Base-by-base conservation (phyloP, 1,140 invertebrate genomes). In the Orchesella cincta region DNA sequence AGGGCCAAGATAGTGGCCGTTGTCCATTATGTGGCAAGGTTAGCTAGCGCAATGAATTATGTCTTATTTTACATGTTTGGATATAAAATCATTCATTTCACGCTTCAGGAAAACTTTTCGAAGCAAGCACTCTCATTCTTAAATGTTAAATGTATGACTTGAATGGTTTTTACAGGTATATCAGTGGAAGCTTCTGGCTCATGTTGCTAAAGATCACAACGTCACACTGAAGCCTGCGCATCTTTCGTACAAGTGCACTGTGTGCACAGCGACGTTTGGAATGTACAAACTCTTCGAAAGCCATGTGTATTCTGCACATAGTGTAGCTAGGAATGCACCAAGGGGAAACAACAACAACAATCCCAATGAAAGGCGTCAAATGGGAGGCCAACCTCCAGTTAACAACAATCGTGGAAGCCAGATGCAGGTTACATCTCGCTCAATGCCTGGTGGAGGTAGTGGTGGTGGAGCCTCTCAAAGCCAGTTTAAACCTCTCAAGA, bases 261-360 rank as follows among this genome's bases (percentile, higher is more conserved):
- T 96, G 3, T 97, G 94, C 85, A 95, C 94, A 72, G 94, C 94
- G 62, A 96, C 94, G 14, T 96, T 96, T 83, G 93, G 93, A 77
- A 94, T 96, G 92, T 97, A 97, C 87, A 94, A 94, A 86, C 92
- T 95, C 82, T 97, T 97, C 83, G 94, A 96, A 84, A 96, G 93
- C 85, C 95, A 97, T 84, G 94, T 97, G 1, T 96, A 96, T 83
- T 94, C 93, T 2, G 94, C 94, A 2, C 94, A 97, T 83, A 94
- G 93, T 85, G 92, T 93, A 5, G 92, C 93, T 54, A 73, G 91
- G 91, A 12, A 92, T 91, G 88, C 92, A 93, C 82, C 92, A 92
- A 84, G 93, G 92, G 83, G 90, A 89, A 77, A 23, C 23, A 26
- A 26, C 14, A 8, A 8, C 62, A 33, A 29, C n/a, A 29, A 8